Conservation (phyloP, 2,888 invertebrate genomes). For the Sthenelais limicola region DNA sequence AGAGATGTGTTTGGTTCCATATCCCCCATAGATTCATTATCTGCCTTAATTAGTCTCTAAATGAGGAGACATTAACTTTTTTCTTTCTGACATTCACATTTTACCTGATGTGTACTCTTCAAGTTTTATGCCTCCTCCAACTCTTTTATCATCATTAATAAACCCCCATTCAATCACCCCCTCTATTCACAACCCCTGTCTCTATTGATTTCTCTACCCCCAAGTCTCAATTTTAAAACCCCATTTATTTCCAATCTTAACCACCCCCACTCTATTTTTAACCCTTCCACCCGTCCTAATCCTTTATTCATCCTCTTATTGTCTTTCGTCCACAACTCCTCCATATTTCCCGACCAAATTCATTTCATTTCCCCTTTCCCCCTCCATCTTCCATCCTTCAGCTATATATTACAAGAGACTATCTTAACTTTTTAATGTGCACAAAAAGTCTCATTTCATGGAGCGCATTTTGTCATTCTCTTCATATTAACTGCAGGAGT, state of each 20-base stretch:
- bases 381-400: neutral
- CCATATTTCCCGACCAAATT: too few relatives aligned
- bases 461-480: slow-evolving; percentile 15
- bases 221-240: too few relatives aligned
- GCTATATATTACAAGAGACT: slow-evolving; percentile 35
- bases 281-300: too few relatives aligned
- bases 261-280: too few relatives aligned
- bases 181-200: too few relatives aligned
- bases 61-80: slow-evolving; percentile 36
- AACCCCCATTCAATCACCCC: neutral
- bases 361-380: too few relatives aligned
- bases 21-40: too few relatives aligned
- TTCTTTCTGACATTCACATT: slow-evolving; percentile 18
- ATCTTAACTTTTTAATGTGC: neutral
- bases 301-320: too few relatives aligned
- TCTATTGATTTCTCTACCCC: too few relatives aligned
- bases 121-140: slow-evolving; percentile 2
- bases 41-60: slow-evolving; percentile 28
- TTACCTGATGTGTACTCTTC: slow-evolving; percentile 22
- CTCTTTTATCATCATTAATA: slow-evolving; percentile 32
- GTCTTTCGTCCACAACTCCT: too few relatives aligned
- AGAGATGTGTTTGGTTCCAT: too few relatives aligned
- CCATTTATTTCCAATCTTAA: too few relatives aligned
- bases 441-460: slow-evolving; percentile 21
- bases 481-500: slow-evolving; percentile 13